Conservation (phyloP, 2,888 invertebrate species). For the Cosmopolites sordidus region DNA sequence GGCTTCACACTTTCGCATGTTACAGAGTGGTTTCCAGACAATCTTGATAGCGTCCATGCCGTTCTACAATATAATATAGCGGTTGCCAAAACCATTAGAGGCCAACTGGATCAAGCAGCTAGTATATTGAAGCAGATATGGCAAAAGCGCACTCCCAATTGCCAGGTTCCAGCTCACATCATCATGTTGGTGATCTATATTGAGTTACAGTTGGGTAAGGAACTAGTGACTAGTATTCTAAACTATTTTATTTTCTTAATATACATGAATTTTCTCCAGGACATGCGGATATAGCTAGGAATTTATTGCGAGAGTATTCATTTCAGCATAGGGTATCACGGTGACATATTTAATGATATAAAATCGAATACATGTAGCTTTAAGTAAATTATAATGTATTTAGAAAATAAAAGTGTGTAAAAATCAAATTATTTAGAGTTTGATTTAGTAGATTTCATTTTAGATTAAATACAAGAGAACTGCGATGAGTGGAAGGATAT, state of each 20-base stretch:
- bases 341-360: no score
- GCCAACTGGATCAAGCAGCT: conserved; percentile 64
- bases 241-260: conserved; percentile 2
- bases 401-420: no score
- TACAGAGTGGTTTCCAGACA: conserved; percentile 61
- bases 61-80: conserved; percentile 75
- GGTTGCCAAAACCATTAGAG: conserved; percentile 68
- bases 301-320: conserved; percentile 60
- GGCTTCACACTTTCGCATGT: background rate
- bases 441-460: no score
- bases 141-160: conserved; percentile 50
- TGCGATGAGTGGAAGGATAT: no score
- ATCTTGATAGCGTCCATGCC: conserved; percentile 62
- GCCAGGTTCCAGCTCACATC: conserved; percentile 59
- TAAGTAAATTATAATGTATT: no score
- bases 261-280: conserved; percentile 46
- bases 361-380: no score
- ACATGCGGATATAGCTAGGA: conserved; percentile 50
- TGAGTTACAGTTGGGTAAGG: conserved; percentile 59
- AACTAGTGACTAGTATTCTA: background rate
- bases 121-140: conserved; percentile 50
- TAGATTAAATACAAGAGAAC: no score
- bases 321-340: conserved; percentile 41
- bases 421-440: no score
- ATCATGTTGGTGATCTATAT: conserved; percentile 63